Evolutionary conservation across 2,888 invertebrate species (phyloP).

Genomic region (Criorhina ranunculi): DNA sequence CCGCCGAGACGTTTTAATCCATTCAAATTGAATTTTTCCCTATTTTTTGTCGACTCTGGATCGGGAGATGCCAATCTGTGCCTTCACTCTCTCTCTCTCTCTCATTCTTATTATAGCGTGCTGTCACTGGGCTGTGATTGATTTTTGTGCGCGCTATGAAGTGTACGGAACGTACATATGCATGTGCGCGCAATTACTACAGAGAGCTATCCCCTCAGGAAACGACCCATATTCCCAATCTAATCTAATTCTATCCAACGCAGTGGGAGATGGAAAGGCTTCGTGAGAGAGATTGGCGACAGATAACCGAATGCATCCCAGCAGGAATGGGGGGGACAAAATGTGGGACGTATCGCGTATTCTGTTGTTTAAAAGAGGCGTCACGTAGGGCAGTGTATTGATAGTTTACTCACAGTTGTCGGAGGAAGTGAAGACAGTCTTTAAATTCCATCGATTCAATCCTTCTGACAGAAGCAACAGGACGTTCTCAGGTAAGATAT

Average conservation of each 20-base stretch:
- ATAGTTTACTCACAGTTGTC: background rate
- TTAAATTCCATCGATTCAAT: no score
- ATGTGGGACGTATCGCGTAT: constrained; percentile 42
- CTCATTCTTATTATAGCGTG: constrained; percentile 27
- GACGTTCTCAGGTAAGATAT: no score
- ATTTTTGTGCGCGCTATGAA: constrained; percentile 48
- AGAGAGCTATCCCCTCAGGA: constrained; percentile 24
- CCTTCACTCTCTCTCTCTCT: constrained; percentile 37
- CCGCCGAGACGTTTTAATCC: constrained; percentile 71
- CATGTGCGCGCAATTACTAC: constrained; percentile 46
- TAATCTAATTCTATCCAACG: constrained; percentile 38
- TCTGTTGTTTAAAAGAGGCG: constrained; percentile 17
- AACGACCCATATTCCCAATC: constrained; percentile 61
- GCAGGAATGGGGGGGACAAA: background rate
- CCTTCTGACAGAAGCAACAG: no score
- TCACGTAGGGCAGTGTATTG: constrained; percentile 51
- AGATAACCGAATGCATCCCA: constrained; percentile 36
- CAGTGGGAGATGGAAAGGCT: constrained; percentile 19
- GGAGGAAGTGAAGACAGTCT: no score
- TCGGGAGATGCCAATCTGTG: constrained; percentile 46
- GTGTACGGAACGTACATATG: constrained; percentile 1
- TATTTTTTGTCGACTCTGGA: constrained; percentile 14
- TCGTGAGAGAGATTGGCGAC: constrained; percentile 6
- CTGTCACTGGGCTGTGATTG: constrained; percentile 71
- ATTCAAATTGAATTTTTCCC: constrained; percentile 67